These are phyloP conservation scores for Trochalopteron elliotii DNA, from an alignment of 2,113 vertebrate species.

Conservation along the genomic window DNA sequence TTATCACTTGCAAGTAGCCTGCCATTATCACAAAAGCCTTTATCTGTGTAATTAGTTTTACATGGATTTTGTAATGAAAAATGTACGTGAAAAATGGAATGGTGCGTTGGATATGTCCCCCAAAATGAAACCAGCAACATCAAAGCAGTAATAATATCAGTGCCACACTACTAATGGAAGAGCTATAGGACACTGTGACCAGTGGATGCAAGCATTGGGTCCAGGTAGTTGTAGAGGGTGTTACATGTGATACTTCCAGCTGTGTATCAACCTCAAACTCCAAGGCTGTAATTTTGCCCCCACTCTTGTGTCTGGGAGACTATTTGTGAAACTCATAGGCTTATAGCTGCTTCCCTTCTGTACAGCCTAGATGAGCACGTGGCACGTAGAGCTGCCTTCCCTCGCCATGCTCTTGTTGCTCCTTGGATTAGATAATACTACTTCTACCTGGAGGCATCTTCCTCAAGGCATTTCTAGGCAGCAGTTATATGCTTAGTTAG, in stretches of 20 bases:
- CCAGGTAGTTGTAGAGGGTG: not conserved
- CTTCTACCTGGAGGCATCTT: not conserved
- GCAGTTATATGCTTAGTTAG: not conserved
- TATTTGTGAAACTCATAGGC: not conserved
- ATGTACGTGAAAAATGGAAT: not conserved
- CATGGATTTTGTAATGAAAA: conserved; percentile 13
- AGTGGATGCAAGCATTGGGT: not conserved
- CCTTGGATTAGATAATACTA: not conserved
- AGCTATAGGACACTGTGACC: not conserved
- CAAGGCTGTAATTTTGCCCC: not conserved
- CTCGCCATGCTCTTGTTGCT: not conserved
- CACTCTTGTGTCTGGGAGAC: not conserved
- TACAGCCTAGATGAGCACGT: not conserved
- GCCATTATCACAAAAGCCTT: not conserved
- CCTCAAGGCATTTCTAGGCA: not conserved
- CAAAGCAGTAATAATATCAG: not conserved
- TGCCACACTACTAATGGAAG: not conserved
- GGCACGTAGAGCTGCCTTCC: not conserved
- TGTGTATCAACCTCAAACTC: not conserved
- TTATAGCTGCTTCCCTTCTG: not conserved
- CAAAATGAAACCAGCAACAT: not conserved
- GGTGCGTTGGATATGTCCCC: not conserved
- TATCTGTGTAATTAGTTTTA: conserved; percentile 47
- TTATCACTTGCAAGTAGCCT: not conserved
- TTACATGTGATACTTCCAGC: not conserved